Base-by-base conservation (phyloP, 2,888 invertebrate species). In the Mythimna loreyi region DNA sequence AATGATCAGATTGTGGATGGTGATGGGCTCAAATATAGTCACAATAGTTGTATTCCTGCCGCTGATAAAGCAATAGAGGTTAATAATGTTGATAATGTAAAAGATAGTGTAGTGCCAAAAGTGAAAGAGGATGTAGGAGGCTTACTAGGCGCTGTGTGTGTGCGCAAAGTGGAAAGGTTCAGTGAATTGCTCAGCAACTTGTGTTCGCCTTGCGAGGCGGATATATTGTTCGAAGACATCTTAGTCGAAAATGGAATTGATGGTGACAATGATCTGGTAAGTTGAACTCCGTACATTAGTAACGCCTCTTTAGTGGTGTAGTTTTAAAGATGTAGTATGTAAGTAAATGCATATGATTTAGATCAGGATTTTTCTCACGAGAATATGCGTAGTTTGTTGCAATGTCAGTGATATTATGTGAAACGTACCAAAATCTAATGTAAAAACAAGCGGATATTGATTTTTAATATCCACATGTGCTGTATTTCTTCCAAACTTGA, bases 181-280 rank as follows among this genome's bases (percentile, higher is more conserved):
- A 96, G 96, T 95, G 96, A 96, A 89, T 90, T 96, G 90, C 93
- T 96, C 75, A 95, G 94, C 90, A 96, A 95, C 88, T 89, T 96
- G 83, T 95, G 96, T 90, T 94, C 95, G 6, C 95, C 96, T 6
- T 91, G 93, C 78, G 96, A 96, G 87, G 94, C 96, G 21, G 96
- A 96, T 85, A 83, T 93, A 68, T 84, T 96, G 80, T 96, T 96
- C 78, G 95, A 96, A 86, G 96, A 96, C 78, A 91, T 96, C 82
- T 88, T 96, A 80, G 92, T 92, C 65, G 95, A 94, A 78, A 95
- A 93, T 82, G 95, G 94, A 67, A 93, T 94, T 71, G 89, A 93
- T 74, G 91, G 90, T 74, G 87, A 87, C 66, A 88, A 80, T 83
- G 84, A 86, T 73, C 71, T 85, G 93, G 95, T 95, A 78, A 94